Base-by-base conservation (phyloP, 2,797 vertebrate species). In the Myripristis jacobus region DNA sequence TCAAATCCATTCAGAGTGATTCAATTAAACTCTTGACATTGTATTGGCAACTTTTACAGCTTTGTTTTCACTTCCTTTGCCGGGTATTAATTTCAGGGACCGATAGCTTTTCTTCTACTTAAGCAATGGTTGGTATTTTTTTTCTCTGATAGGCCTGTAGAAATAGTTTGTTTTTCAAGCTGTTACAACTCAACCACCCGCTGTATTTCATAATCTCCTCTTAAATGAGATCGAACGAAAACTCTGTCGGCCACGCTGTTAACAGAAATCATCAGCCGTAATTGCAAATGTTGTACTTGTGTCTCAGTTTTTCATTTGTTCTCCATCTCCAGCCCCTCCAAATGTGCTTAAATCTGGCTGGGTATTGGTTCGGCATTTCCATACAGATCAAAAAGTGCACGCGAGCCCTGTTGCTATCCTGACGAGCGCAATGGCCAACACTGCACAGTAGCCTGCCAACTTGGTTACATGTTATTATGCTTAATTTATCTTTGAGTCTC, bases 401-500 rank as follows among this genome's bases (percentile, higher is more conserved):
- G 47, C 22, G 43, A 70, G 69, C 73, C 70, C 53, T 16, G 44
- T 82, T 72, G 70, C 73, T 84, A 44, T 31, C 21, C 76, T 36
- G 60, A 66, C 73, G 52, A 77, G 71, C 70, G 48, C 70, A 54
- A 60, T 4, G 52, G 67, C 76, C 70, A 53, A 60, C 36, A 22
- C 57, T 59, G 62, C 69, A 53, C 77, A 55, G 73, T 71, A 34
- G 70, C 75, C 76, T 48, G 63, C 76, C 43, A 71, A 77, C 75
- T 88, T 86, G 86, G 87, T 88, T 88, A 83, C 85, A 65, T 86
- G 87, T 85, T 88, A 88, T 93, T 90, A 83, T 64, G 86, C 93
- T 91, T 91, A 81, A 94, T 93, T 92, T 92, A 89, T 91, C 85
- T 88, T 85, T 62, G 75, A 84, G 85, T 73, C 84, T 87, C 84